These are phyloP conservation scores for Silurus glanis DNA, from an alignment of 2,113 vertebrate genomes.

Conservation along the genomic window DNA sequence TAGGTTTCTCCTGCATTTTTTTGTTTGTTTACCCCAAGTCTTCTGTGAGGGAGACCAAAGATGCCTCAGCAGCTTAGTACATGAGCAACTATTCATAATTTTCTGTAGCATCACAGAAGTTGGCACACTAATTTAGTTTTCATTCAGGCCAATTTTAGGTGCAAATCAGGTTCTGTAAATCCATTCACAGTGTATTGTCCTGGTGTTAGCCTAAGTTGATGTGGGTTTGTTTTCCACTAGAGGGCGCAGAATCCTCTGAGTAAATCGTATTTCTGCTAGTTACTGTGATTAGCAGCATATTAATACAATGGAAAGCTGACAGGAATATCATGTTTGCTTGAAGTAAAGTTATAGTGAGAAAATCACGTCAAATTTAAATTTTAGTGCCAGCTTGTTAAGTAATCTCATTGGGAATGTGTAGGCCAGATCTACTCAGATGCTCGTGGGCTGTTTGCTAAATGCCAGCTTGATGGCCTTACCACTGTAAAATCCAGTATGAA, in stretches of 20 bases:
- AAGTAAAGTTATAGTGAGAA: background rate
- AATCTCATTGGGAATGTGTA: background rate
- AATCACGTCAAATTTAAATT: background rate
- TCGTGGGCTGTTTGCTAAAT: conserved; percentile 18
- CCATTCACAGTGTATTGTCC: background rate
- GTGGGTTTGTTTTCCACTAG: conserved; percentile 22
- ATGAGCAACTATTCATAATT: background rate
- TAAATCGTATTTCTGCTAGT: background rate
- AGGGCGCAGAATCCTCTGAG: background rate
- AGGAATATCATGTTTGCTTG: background rate
- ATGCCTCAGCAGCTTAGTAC: conserved; percentile 28
- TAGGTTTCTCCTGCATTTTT: background rate
- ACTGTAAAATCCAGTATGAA: background rate
- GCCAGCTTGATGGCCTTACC: background rate
- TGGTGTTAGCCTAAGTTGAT: background rate
- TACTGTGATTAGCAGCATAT: background rate
- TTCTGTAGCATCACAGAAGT: background rate
- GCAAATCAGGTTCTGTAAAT: background rate
- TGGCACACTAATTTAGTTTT: background rate
- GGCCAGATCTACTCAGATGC: background rate
- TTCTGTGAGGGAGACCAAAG: conserved; percentile 1
- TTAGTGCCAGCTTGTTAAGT: background rate
- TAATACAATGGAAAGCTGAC: background rate
- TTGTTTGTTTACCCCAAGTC: background rate
- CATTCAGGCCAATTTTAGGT: background rate